These are phyloP conservation scores for Mizuhopecten yessoensis DNA, from an alignment of 1,140 invertebrate genomes.

Conservation along the genomic window DNA sequence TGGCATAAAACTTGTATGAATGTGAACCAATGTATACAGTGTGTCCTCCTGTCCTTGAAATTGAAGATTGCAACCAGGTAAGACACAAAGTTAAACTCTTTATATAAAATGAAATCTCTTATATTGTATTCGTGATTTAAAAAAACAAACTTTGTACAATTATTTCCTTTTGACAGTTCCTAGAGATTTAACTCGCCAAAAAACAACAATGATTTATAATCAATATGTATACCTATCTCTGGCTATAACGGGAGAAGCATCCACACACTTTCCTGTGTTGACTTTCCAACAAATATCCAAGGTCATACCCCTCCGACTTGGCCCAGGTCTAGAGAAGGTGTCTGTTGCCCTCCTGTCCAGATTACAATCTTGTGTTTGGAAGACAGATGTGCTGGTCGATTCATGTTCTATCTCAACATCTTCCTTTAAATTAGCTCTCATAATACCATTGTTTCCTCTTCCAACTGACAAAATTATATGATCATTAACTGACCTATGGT, in stretches of 20 bases:
- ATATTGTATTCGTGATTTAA: too few species aligned
- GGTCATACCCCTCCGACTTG: neutral
- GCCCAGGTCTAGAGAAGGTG: neutral
- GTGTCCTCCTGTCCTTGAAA: slow-evolving; percentile 64
- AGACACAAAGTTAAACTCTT: too few species aligned
- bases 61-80: slow-evolving; percentile 81
- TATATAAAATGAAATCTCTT: too few species aligned
- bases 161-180: neutral
- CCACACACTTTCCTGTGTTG: slow-evolving; percentile 89
- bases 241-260: slow-evolving; percentile 87
- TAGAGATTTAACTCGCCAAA: neutral
- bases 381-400: neutral
- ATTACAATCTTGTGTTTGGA: neutral
- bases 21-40: slow-evolving; percentile 86
- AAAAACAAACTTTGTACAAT: too few species aligned
- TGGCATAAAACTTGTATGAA: slow-evolving; percentile 85
- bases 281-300: slow-evolving; percentile 83
- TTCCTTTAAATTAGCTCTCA: neutral
- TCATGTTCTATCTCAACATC: neutral
- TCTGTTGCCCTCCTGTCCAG: neutral
- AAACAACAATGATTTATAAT: neutral
- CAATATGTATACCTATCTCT: slow-evolving; percentile 64
- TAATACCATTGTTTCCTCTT: neutral
- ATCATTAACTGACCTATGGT: neutral
- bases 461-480: neutral